Base-by-base conservation (phyloP, 2,797 vertebrate species). In the Chanos chanos region DNA sequence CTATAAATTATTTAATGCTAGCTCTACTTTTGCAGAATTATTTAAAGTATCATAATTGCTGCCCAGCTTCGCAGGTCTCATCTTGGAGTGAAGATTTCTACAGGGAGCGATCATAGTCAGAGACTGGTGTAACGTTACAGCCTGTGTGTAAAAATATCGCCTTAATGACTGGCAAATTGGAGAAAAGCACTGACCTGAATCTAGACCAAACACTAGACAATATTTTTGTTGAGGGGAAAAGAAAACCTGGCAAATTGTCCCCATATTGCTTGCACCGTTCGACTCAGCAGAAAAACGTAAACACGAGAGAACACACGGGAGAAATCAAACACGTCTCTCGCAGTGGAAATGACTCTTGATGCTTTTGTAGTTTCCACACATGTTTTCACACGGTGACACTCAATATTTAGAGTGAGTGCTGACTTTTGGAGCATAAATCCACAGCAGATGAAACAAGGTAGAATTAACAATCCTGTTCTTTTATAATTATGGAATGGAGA, bases 1-100 rank as follows among this genome's bases (percentile, higher is more conserved):
- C 83, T 82, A 86, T 86, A 83, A 90, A 90, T 94, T 89, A 92
- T 93, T 92, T 91, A 93, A 91, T 89, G 87, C 87, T 80, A 81
- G 86, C 88, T 90, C 89, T 92, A 92, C 89, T 94, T 91, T 93
- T 90, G 87, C 90, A 86, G 87, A 92, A 94, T 95, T 95, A 94
- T 92, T 94, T 92, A 91, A 95, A 93, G 91, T 92, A 91, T 89
- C 85, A 83, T 93, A 95, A 95, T 94, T 93, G 90, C 85, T 85
- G 83, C 84, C 85, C 78, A 75, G 83, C 79, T 87, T 89, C 81
- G 81, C 77, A 83, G 83, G 81, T 85, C 88, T 91, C 81, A 85
- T 88, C 91, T 89, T 83, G 73, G 71, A 84, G 84, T 81, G 81
- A 85, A 86, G 85, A 89, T 89, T 90, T 92, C 91, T 90, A 84